Percentiles rank a stretch among this genome's conserved stretches.
phyloP scores from a whole-genome alignment of 1,140 invertebrate species.

The Lepidurus packardi region DNA sequence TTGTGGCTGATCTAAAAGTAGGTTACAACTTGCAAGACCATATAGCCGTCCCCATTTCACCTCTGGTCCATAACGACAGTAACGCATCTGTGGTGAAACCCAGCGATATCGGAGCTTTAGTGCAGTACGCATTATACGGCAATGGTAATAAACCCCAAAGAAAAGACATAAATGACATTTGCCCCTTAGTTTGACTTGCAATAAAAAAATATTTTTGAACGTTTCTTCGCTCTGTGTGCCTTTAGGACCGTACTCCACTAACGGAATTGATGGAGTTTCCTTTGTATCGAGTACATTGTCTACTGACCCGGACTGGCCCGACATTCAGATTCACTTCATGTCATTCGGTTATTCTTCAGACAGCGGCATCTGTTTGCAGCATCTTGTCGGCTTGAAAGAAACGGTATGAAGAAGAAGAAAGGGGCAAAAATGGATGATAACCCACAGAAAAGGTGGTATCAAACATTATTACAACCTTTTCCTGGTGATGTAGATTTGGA shows the following conservation, averaged over 20 bases:
- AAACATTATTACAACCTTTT: background rate
- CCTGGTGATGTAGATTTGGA: background rate
- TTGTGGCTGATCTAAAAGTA: slow-evolving; percentile 26
- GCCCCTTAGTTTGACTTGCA: background rate
- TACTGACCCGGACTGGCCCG: slow-evolving; percentile 58
- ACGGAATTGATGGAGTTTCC: slow-evolving; percentile 33
- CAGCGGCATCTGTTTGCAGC: slow-evolving; percentile 52
- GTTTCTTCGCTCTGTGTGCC: background rate
- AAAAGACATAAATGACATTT: background rate
- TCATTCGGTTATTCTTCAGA: slow-evolving; percentile 75
- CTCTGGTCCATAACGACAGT: slow-evolving; percentile 34
- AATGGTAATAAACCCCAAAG: background rate
- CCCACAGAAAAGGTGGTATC: too few relatives aligned
- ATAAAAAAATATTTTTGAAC: background rate
- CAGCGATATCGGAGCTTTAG: slow-evolving; percentile 15
- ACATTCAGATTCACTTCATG: slow-evolving; percentile 79
- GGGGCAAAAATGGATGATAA: too few relatives aligned
- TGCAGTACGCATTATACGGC: background rate
- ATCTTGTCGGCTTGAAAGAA: background rate
- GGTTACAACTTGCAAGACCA: slow-evolving; percentile 30
- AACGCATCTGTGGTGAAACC: slow-evolving; percentile 27
- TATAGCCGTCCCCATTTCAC: slow-evolving; percentile 24
- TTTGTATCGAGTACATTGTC: slow-evolving; percentile 29
- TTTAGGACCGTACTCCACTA: slow-evolving; percentile 31
- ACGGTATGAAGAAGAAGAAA: background rate